Conservation (phyloP, 2,113 vertebrate genomes). For the Lophochroa leadbeateri region DNA sequence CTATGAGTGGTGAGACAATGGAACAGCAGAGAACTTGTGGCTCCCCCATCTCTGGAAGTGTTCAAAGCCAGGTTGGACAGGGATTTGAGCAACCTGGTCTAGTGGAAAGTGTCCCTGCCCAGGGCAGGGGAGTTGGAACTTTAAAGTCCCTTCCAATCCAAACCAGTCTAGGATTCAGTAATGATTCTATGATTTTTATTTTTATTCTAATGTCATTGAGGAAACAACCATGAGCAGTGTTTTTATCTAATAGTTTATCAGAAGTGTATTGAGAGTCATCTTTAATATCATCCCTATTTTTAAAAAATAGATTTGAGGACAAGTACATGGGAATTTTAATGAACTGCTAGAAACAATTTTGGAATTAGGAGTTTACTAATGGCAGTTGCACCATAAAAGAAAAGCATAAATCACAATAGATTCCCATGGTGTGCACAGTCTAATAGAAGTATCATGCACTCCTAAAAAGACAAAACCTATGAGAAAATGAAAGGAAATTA, state of each 20-base stretch:
- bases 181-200: neutral
- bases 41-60: neutral
- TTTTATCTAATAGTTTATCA: neutral
- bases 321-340: neutral
- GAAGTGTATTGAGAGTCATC: neutral
- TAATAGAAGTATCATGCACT: neutral
- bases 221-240: neutral
- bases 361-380: neutral
- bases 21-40: neutral
- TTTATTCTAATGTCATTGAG: neutral
- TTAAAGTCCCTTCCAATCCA: neutral
- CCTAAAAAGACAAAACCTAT: neutral
- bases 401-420: neutral
- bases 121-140: neutral
- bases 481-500: neutral
- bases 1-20: neutral
- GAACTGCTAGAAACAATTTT: neutral
- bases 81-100: neutral
- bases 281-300: neutral
- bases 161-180: neutral
- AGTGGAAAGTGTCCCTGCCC: neutral
- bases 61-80: neutral
- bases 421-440: neutral
- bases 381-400: neutral
- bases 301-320: neutral